Conservation (phyloP, 1,140 invertebrate genomes). For the Lutraria rhynchaena region DNA sequence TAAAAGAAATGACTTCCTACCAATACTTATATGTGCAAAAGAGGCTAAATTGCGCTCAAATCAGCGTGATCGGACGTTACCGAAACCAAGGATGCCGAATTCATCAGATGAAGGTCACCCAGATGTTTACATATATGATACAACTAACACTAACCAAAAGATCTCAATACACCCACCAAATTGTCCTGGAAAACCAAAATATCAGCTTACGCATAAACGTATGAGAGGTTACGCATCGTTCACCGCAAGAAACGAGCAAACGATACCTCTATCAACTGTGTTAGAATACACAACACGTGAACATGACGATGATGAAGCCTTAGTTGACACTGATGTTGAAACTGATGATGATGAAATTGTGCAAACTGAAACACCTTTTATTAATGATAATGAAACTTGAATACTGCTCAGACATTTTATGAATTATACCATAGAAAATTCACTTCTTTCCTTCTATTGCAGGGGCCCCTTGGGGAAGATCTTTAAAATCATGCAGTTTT, state of each 20-base stretch:
- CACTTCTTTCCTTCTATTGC: too few relatives aligned
- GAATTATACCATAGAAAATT: too few relatives aligned
- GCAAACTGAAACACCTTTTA: too few relatives aligned
- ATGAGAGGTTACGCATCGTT: constrained; percentile 32
- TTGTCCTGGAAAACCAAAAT: constrained; percentile 43
- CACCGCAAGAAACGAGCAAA: constrained; percentile 38
- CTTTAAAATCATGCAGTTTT: too few relatives aligned
- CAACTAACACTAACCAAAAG: neutral
- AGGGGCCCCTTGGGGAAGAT: too few relatives aligned
- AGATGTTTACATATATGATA: constrained; percentile 5
- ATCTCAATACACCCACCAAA: constrained; percentile 28
- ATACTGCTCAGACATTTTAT: too few relatives aligned
- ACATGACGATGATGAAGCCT: constrained; percentile 1
- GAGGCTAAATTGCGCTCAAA: neutral
- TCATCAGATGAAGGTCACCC: neutral
- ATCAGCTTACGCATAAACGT: constrained; percentile 5
- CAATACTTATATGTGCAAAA: constrained; percentile 12
- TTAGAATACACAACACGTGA: constrained; percentile 19
- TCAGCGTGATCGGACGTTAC: too few relatives aligned
- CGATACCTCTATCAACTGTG: constrained; percentile 35
- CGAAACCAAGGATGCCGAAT: neutral
- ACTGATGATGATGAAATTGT: neutral
- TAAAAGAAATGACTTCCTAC: constrained; percentile 31
- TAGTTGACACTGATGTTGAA: neutral
- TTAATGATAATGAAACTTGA: too few relatives aligned